Evolutionary conservation across 2,888 invertebrate genomes (phyloP).

Genomic region (Minunthozetes semirufus): DNA sequence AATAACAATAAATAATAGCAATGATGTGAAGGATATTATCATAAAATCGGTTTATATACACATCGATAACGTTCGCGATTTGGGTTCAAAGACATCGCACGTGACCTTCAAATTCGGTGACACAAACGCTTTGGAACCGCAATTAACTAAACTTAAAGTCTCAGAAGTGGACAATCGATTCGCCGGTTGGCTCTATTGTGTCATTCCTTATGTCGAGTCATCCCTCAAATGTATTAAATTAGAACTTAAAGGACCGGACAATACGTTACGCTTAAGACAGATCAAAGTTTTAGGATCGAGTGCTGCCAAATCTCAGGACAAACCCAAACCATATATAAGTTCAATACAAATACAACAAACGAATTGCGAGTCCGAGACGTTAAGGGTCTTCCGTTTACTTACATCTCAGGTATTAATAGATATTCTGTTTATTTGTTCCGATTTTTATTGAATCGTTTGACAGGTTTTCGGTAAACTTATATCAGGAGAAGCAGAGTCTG

Average conservation of each 20-base stretch:
- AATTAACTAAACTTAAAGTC: slow-evolving; percentile 52
- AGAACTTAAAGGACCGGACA: slow-evolving; percentile 84
- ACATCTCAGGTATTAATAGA: slow-evolving; percentile 67
- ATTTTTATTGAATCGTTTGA: slow-evolving; percentile 37
- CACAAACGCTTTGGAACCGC: slow-evolving; percentile 10
- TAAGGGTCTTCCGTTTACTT: slow-evolving; percentile 81
- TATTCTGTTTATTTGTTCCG: neutral
- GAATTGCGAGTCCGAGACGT: slow-evolving; percentile 82
- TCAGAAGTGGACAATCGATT: slow-evolving; percentile 77
- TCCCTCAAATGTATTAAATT: slow-evolving; percentile 59
- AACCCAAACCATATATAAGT: neutral
- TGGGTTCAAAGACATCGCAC: slow-evolving; percentile 54
- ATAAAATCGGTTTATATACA: slow-evolving; percentile 64
- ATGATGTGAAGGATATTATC: slow-evolving; percentile 62
- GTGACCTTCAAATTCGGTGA: slow-evolving; percentile 22
- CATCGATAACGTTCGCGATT: slow-evolving; percentile 87
- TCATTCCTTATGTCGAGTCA: slow-evolving; percentile 56
- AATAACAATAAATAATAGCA: slow-evolving; percentile 62
- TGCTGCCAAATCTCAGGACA: slow-evolving; percentile 42
- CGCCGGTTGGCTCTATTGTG: slow-evolving; percentile 85
- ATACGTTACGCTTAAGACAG: slow-evolving; percentile 80
- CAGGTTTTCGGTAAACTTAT: slow-evolving; percentile 85
- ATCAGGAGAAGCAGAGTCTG: slow-evolving; percentile 55
- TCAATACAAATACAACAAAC: slow-evolving; percentile 62
- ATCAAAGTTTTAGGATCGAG: slow-evolving; percentile 49